Percentiles rank a stretch among this genome's conserved stretches.
phyloP scores from a whole-genome alignment of 1,140 invertebrate species.

The Zophobas atratus region DNA sequence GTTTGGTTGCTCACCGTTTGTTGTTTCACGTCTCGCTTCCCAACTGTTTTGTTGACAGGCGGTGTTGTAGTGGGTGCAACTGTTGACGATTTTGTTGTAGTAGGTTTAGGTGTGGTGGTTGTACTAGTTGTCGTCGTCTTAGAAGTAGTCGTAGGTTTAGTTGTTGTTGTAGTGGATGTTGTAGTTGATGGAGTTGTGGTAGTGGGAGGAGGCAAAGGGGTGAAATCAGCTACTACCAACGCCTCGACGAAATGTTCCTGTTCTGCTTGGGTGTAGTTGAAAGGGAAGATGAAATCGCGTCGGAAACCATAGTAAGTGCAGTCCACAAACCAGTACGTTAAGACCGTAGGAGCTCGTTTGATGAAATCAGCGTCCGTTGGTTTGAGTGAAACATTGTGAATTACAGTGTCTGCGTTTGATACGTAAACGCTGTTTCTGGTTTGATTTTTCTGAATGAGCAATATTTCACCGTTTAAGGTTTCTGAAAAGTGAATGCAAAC shows the following conservation, averaged over 20 bases:
- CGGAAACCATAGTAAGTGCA: conserved; percentile 80
- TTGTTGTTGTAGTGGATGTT: conserved; percentile 63
- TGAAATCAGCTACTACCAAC: conserved; percentile 78
- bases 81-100: conserved; percentile 53
- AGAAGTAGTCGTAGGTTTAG: conserved; percentile 50
- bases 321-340: conserved; percentile 85
- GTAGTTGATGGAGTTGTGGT: conserved; percentile 74
- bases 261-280: conserved; percentile 76
- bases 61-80: conserved; percentile 46
- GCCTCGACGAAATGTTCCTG: conserved; percentile 78
- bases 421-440: conserved; percentile 74
- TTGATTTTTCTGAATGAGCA: conserved; percentile 74
- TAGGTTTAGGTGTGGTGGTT: conserved; percentile 51
- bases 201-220: conserved; percentile 74
- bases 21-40: conserved; percentile 36
- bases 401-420: conserved; percentile 72
- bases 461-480: conserved; percentile 76
- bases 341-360: conserved; percentile 74
- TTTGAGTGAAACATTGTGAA: conserved; percentile 74
- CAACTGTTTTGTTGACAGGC: conserved; percentile 46
- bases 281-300: conserved; percentile 73
- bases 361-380: conserved; percentile 75
- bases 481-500: conserved; percentile 67
- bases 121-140: conserved; percentile 59
- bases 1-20: conserved; percentile 32